These are phyloP conservation scores for Enteromius radiatus DNA, from an alignment of 2,797 vertebrate species.

Conservation along the genomic window DNA sequence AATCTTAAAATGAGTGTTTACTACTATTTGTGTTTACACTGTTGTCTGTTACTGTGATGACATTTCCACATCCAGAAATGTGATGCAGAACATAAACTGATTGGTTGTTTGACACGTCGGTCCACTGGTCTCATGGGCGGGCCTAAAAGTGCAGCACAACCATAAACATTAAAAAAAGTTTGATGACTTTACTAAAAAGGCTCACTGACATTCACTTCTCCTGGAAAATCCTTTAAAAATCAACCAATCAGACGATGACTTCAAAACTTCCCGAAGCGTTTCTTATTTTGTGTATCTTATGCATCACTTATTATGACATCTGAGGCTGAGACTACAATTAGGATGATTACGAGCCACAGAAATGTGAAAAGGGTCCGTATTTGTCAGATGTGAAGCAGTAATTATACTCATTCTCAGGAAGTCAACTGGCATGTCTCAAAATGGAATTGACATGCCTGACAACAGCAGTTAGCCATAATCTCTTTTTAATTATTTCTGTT, in stretches of 20 bases:
- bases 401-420: background rate
- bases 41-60: no score
- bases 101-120: no score
- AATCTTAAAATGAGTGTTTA: no score
- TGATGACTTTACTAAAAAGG: background rate
- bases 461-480: slow-evolving; percentile 52
- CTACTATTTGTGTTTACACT: no score
- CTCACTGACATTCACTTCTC: background rate
- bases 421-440: background rate
- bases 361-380: background rate
- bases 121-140: no score
- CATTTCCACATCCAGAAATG: no score
- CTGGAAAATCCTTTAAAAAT: background rate
- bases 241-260: background rate
- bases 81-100: no score
- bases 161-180: no score
- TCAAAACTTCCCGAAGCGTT: background rate
- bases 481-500: slow-evolving; percentile 33
- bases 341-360: background rate
- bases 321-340: background rate
- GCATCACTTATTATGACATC: background rate
- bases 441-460: slow-evolving; percentile 56
- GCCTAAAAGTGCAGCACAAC: no score
- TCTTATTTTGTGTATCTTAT: background rate
- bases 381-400: background rate